phyloP scores from a whole-genome alignment of 2,113 vertebrate species.

The Strix uralensis region DNA sequence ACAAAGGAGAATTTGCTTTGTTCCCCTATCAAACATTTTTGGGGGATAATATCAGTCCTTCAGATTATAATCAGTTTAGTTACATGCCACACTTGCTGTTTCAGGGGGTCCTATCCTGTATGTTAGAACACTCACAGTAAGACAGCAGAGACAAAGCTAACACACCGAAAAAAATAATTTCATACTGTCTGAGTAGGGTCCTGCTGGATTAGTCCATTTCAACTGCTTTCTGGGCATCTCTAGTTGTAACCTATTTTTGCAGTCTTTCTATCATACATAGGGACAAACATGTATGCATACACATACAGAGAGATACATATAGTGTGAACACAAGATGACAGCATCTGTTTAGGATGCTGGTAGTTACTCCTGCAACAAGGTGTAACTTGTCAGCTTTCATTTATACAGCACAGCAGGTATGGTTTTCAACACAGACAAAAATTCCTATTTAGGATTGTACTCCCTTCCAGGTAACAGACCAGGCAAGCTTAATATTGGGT shows the following conservation, averaged over 20 bases:
- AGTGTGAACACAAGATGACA: not conserved
- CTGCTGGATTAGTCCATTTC: not conserved
- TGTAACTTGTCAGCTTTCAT: constrained; percentile 5
- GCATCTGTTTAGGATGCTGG: not conserved
- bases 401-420: not conserved
- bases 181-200: not conserved
- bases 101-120: not conserved
- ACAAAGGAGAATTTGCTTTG: not conserved
- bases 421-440: not conserved
- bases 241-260: not conserved
- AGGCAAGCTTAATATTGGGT: not conserved
- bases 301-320: not conserved
- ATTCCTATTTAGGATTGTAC: not conserved
- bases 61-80: not conserved
- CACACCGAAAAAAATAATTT: not conserved
- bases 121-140: not conserved
- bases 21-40: fast-evolving
- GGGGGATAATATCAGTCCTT: not conserved
- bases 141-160: not conserved
- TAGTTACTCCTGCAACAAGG: not conserved
- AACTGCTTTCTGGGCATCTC: not conserved
- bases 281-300: not conserved
- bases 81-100: not conserved
- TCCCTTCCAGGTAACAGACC: constrained; percentile 13
- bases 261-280: not conserved